A percentile compares a stretch with the other conserved stretches of the same genome.
phyloP scores from a whole-genome alignment of 2,888 invertebrate genomes.

The Caradrina kadenii region DNA sequence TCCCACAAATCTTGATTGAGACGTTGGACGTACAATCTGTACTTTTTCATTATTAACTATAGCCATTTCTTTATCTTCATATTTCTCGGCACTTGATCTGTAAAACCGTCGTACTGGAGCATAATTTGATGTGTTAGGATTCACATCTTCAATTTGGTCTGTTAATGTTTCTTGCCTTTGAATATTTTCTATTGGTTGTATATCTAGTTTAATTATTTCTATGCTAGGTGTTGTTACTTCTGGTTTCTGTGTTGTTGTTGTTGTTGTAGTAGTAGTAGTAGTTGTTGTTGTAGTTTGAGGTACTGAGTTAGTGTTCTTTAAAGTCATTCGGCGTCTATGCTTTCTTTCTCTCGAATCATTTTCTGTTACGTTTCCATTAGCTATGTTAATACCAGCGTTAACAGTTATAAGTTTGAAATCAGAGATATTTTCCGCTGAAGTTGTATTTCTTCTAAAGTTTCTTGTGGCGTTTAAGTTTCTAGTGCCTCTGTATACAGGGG shows the following conservation, averaged over 20 bases:
- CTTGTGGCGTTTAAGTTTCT: constrained; percentile 73
- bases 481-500: constrained; percentile 83
- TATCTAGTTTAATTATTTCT: constrained; percentile 80
- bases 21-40: constrained; percentile 82
- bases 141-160: constrained; percentile 78
- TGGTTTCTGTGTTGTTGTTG: constrained; percentile 60
- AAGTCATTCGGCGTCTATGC: constrained; percentile 81
- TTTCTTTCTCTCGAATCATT: constrained; percentile 74
- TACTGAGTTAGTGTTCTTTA: constrained; percentile 66
- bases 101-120: constrained; percentile 81
- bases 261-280: constrained; percentile 41
- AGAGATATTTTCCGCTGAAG: constrained; percentile 67
- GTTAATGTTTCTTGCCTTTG: constrained; percentile 77
- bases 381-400: constrained; percentile 78
- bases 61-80: constrained; percentile 76
- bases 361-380: constrained; percentile 69
- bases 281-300: constrained; percentile 12
- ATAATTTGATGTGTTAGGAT: constrained; percentile 70
- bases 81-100: constrained; percentile 83
- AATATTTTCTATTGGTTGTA: constrained; percentile 73
- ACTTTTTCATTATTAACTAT: constrained; percentile 83
- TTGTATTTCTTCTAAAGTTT: constrained; percentile 56
- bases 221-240: constrained; percentile 67
- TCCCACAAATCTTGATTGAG: constrained; percentile 77
- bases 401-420: constrained; percentile 76